Base-by-base conservation (phyloP, 1,140 invertebrate genomes). In the Rhyacophila brunnea region DNA sequence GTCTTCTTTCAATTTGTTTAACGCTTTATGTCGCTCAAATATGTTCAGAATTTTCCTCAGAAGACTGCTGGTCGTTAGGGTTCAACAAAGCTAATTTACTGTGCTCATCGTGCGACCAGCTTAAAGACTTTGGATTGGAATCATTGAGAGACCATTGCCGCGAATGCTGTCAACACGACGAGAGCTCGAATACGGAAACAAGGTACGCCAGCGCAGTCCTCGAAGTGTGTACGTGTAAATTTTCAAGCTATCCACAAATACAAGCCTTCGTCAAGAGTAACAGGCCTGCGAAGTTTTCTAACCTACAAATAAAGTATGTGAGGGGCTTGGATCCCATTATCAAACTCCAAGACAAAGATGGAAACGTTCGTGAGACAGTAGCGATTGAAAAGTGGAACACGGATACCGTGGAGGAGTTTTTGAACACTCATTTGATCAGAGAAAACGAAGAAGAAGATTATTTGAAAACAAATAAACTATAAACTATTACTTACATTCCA, bases 381-480 rank as follows among this genome's bases (percentile, higher is more conserved):
- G 92, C 94, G 35, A 96, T 98, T 71, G 93, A 95, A 64, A 95
- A 96, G 73, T 98, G 95, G 95, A 91, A 97, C 72, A 98, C 95
- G 5, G 95, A 98, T 70, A 91, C 93, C 9, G 89, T 97, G 0
- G 91, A 95, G 75, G 95, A 96, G 77, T 97, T 96, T 78, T 84
- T 97, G 32, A 87, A 86, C 35, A 92, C 91, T 35, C 89, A 94
- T 83, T 79, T 97, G 58, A 71, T 81, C 35, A 69, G 79, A 43
- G 78, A 80, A 34, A 75, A 81, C 32, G 78, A 81, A 58, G 73
- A 78, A 44, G 59, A 68, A 42, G 77, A 83, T 70, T 86, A 82
- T 74, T 79, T 85, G 68, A 80, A 78, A 71, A 83, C 83, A 38
- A 86, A 86, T 71, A 68, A 77, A 71, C 75, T 82, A 60, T 83